Conservation (phyloP, 2,113 vertebrate genomes). For the Charadrius vociferus region DNA sequence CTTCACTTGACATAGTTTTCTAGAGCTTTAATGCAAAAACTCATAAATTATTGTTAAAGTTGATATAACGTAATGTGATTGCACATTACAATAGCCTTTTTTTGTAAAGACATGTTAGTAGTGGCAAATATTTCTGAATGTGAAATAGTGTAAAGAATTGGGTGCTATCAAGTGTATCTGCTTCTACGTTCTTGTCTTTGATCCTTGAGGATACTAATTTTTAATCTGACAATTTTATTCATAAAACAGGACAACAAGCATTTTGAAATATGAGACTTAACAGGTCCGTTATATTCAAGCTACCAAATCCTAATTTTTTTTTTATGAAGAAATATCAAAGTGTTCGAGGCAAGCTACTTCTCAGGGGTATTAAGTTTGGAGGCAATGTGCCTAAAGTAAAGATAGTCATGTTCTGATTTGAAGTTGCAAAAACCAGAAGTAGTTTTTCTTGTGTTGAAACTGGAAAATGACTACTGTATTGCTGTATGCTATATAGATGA, state of each 20-base stretch:
- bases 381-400: neutral
- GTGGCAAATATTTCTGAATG: neutral
- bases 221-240: neutral
- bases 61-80: neutral
- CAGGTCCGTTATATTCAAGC: neutral
- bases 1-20: neutral
- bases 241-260: neutral
- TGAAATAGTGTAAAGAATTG: neutral
- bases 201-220: neutral
- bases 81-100: neutral
- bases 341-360: neutral
- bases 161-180: neutral
- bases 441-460: neutral
- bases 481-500: neutral
- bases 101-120: neutral
- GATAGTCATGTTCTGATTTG: neutral
- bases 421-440: neutral
- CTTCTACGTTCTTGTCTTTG: neutral
- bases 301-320: neutral
- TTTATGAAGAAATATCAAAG: neutral
- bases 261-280: neutral
- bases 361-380: neutral
- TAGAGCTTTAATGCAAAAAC: neutral
- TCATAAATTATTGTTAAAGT: neutral
- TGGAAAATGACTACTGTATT: neutral